Conservation (phyloP, 1,140 invertebrate genomes). For the Drosophila kanapiae region DNA sequence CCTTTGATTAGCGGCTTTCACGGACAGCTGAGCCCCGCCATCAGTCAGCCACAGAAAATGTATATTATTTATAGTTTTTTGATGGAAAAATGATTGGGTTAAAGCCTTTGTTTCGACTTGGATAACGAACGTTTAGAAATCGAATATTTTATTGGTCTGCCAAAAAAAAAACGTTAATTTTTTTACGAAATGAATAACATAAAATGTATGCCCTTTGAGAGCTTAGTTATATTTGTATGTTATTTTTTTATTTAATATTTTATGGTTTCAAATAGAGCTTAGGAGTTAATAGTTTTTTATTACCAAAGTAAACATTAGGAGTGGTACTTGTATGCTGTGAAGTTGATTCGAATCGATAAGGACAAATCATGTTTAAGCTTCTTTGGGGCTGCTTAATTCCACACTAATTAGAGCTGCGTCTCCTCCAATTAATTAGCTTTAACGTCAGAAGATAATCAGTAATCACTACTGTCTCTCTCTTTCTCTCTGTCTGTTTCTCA, state of each 20-base stretch:
- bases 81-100: constrained; percentile 25
- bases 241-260: neutral
- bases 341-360: constrained; percentile 5
- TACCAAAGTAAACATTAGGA: neutral
- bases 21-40: constrained; percentile 29
- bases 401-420: constrained; percentile 59
- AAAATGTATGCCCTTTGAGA: no score
- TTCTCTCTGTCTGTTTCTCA: neutral
- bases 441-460: constrained; percentile 20
- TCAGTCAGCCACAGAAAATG: constrained; percentile 32
- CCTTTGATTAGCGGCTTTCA: constrained; percentile 50
- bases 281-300: neutral
- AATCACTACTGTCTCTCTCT: constrained; percentile 4
- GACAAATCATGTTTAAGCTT: neutral
- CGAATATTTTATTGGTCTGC: constrained; percentile 11
- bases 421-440: constrained; percentile 56
- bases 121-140: constrained; percentile 3
- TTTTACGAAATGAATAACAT: neutral
- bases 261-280: neutral
- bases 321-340: neutral
- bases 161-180: neutral
- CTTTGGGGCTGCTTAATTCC: constrained; percentile 42
- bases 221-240: neutral
- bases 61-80: constrained; percentile 22
- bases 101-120: constrained; percentile 8